Evolutionary conservation across 1,140 invertebrate species (phyloP).

Genomic region (Belonocnema kinseyi): DNA sequence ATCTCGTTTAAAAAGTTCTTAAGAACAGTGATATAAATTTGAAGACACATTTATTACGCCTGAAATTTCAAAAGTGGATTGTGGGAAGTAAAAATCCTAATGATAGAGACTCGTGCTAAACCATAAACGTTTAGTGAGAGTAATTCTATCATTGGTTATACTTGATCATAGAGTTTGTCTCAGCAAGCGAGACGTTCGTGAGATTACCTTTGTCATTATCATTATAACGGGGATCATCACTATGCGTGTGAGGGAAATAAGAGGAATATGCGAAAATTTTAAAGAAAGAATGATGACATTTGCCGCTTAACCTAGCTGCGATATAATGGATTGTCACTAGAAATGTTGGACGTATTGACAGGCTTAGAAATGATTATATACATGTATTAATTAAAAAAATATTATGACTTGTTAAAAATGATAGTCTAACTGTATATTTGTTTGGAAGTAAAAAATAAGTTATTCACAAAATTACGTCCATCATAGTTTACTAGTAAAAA

Average conservation of each 20-base stretch:
- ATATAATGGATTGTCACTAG: not conserved
- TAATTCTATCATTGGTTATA: not conserved
- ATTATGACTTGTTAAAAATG: too few relatives aligned
- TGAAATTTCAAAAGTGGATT: not conserved
- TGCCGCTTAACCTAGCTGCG: not conserved
- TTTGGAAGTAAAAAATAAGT: too few relatives aligned
- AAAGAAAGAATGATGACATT: not conserved
- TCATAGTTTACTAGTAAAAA: too few relatives aligned
- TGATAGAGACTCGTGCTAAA: slow-evolving; percentile 6
- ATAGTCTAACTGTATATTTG: too few relatives aligned
- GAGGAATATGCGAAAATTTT: not conserved
- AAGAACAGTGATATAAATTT: too few relatives aligned
- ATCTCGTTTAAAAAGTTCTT: too few relatives aligned
- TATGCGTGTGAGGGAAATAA: not conserved
- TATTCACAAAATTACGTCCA: too few relatives aligned
- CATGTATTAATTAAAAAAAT: too few relatives aligned
- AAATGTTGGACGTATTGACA: not conserved
- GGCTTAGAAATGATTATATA: not conserved
- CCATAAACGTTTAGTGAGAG: slow-evolving; percentile 7
- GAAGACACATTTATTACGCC: too few relatives aligned
- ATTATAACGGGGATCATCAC: not conserved
- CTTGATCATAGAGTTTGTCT: not conserved
- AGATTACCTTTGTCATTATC: not conserved
- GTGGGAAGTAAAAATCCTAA: not conserved
- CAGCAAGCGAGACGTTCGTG: not conserved